Evolutionary conservation across 2,888 invertebrate genomes (phyloP), one percentile per base, ranked within the genome.

Genomic region (Drosophila pseudotalamancana): DNA sequence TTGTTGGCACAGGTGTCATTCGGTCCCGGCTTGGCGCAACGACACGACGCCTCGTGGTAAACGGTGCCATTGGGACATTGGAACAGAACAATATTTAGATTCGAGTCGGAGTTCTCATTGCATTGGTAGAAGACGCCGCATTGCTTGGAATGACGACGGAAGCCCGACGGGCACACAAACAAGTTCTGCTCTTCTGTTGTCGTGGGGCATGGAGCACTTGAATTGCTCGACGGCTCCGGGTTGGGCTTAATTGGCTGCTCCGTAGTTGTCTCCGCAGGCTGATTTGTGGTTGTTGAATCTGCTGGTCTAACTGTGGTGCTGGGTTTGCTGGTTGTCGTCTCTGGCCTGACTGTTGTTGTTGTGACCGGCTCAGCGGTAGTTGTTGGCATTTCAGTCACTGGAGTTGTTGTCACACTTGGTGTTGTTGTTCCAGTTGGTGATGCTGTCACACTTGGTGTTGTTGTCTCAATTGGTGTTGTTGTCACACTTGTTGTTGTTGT

Each of bases 51-150:
- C 85, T 96, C 95, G 83, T 96, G 95, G 81, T 94, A 97, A 49
- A 96, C 93, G 0, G 95, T 96, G 60, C 94, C 94, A 72, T 95
- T 94, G 9, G 96, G 96, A 90, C 97, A 97, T 72, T 94, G 94
- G 76, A 97, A 93, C 6, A 94, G 93, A 1, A 95, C 93, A 65
- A 96, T 93, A 88, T 95, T 96, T n/a, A 95, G 91, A 72, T 96
- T 95, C 87, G 94, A 94, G 40, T 92, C 94, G 23, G 94, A 93
- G 57, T 93, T 93, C 75, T 93, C 94, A 14, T 94, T 95, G 82
- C 97, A 97, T 90, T 97, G 97, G 89, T 97, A 97, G 92, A 97
- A 96, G 77, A 96, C 91, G 85, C 96, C 95, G 82, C 97, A 97
- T 87, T 95, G 94, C 89, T 95, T 95, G 0, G 97, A 96, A 92